These are phyloP conservation scores for Platygyra sinensis DNA, from an alignment of 64 coral and sea anemone genomes.

Conservation along the genomic window DNA sequence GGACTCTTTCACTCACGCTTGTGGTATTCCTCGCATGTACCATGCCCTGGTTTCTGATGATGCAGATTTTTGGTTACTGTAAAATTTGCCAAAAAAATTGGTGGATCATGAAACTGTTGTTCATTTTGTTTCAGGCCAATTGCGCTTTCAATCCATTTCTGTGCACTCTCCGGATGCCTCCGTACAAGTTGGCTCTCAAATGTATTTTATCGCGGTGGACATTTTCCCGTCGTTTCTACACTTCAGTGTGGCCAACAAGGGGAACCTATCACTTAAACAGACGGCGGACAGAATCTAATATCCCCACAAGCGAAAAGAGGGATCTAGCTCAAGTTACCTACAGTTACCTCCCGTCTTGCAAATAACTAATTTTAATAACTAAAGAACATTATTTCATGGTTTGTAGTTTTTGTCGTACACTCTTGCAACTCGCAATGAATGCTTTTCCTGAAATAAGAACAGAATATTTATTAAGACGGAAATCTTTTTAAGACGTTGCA, in stretches of 20 bases:
- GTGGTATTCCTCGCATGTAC: slow-evolving; percentile 69
- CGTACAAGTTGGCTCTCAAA: slow-evolving; percentile 30
- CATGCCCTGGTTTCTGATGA: slow-evolving; percentile 78
- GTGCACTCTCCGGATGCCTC: slow-evolving; percentile 70
- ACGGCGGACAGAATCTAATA: background rate
- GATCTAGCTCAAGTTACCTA: background rate
- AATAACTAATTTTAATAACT: too few relatives aligned
- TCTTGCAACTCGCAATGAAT: too few relatives aligned
- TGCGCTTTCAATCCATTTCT: slow-evolving; percentile 84
- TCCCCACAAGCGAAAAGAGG: background rate
- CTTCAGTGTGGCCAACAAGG: background rate
- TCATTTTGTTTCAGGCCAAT: slow-evolving; percentile 77
- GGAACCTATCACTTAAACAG: background rate
- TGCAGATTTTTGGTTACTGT: slow-evolving; percentile 71
- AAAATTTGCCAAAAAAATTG: slow-evolving; percentile 34
- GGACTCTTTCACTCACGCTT: slow-evolving; percentile 62
- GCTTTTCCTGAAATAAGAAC: too few relatives aligned
- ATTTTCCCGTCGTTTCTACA: background rate
- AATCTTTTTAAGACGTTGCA: too few relatives aligned
- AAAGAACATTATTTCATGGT: too few relatives aligned
- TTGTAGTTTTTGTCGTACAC: too few relatives aligned
- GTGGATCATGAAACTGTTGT: slow-evolving; percentile 69
- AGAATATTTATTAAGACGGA: too few relatives aligned
- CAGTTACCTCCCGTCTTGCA: too few relatives aligned
- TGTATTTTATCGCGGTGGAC: background rate